Evolutionary conservation across 2,797 vertebrate genomes (phyloP).

Genomic region (Falco cherrug): DNA sequence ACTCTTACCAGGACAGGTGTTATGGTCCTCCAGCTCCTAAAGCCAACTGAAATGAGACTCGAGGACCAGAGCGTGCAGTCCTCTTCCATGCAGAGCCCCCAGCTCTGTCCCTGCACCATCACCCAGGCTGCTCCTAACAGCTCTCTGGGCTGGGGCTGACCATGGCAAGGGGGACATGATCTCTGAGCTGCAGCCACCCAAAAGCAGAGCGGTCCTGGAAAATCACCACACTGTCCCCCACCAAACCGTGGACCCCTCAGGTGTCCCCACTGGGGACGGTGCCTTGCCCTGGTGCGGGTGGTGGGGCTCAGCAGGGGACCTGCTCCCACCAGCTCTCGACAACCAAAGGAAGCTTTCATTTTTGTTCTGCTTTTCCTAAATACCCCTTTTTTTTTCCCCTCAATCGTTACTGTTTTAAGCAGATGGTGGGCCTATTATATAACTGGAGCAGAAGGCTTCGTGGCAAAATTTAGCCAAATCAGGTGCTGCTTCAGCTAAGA

Average conservation of each 20-base stretch:
- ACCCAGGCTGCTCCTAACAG: not conserved
- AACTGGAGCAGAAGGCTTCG: not conserved
- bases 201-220: not conserved
- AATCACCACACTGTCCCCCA: accelerated
- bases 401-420: not conserved
- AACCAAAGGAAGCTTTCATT: not conserved
- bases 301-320: not conserved
- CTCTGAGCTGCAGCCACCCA: not conserved
- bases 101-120: not conserved
- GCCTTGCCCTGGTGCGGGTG: accelerated
- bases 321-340: accelerated
- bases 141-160: not conserved
- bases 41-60: not conserved
- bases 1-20: not conserved
- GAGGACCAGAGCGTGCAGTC: not conserved
- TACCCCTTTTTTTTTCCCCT: not conserved
- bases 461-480: not conserved
- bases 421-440: not conserved
- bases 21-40: not conserved
- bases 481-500: not conserved
- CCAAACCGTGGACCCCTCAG: accelerated
- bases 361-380: not conserved
- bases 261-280: not conserved
- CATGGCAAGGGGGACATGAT: not conserved
- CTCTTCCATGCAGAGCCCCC: not conserved